A percentile compares a stretch with the other conserved stretches of the same genome.
Conservation (phyloP, 2,888 invertebrate genomes). For the Oscheius sp. region DNA sequence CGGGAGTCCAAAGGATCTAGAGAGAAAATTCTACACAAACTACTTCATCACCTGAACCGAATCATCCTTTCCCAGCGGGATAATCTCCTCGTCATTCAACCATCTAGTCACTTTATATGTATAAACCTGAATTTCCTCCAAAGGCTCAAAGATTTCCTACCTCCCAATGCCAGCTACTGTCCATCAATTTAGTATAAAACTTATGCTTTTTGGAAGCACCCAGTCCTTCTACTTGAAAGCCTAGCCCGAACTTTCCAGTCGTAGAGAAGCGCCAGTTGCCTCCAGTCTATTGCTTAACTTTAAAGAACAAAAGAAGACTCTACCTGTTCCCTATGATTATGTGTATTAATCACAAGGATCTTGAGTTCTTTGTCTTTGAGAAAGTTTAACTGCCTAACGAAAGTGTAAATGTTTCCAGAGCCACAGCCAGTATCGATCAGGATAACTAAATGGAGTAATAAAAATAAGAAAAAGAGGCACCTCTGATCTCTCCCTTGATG, state of each 20-base stretch:
- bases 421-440: constrained; percentile 58
- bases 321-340: constrained; percentile 60
- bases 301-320: neutral
- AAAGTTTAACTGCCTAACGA: constrained; percentile 42
- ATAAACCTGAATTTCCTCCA: constrained; percentile 33
- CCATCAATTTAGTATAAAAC: constrained; percentile 53
- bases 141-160: constrained; percentile 3
- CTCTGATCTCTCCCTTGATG: constrained; percentile 44
- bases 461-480: too few species aligned
- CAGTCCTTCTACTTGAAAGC: constrained; percentile 50
- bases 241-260: constrained; percentile 51
- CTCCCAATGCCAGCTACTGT: constrained; percentile 57
- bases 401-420: constrained; percentile 54
- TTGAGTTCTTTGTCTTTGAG: constrained; percentile 43
- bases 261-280: constrained; percentile 58
- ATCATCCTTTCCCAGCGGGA: constrained; percentile 36
- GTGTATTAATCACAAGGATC: constrained; percentile 57
- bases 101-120: constrained; percentile 58
- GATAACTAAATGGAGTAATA: constrained; percentile 32
- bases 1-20: constrained; percentile 54
- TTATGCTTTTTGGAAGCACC: constrained; percentile 50
- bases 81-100: constrained; percentile 50
- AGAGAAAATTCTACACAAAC: neutral
- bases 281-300: constrained; percentile 38
- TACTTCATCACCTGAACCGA: neutral